phyloP scores from a whole-genome alignment of 2,888 invertebrate species.

The Eudemis profundana region DNA sequence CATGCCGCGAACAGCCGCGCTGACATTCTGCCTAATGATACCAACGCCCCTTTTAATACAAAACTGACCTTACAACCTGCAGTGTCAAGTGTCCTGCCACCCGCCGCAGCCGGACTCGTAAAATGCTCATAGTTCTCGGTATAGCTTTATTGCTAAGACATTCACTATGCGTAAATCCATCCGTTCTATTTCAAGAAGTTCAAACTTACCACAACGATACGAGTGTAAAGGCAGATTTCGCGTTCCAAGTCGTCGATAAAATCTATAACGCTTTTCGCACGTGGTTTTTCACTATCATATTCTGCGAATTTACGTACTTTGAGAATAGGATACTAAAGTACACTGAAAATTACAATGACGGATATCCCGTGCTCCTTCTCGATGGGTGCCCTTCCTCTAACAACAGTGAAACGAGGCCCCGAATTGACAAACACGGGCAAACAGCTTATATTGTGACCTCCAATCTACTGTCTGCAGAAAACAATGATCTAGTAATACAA shows the following conservation, averaged over 20 bases:
- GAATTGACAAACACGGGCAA: slow-evolving; percentile 71
- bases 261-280: slow-evolving; percentile 74
- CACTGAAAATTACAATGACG: slow-evolving; percentile 69
- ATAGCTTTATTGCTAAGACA: slow-evolving; percentile 52
- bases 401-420: slow-evolving; percentile 67
- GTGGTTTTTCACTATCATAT: slow-evolving; percentile 78
- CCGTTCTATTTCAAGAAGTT: slow-evolving; percentile 63
- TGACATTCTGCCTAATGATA: slow-evolving; percentile 71
- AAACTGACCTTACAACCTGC: slow-evolving; percentile 60
- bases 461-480: slow-evolving; percentile 62
- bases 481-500: slow-evolving; percentile 66
- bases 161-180: slow-evolving; percentile 50
- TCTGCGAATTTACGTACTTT: slow-evolving; percentile 79
- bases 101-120: slow-evolving; percentile 48
- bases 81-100: slow-evolving; percentile 57
- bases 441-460: slow-evolving; percentile 76
- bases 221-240: slow-evolving; percentile 64
- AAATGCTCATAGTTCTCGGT: slow-evolving; percentile 58
- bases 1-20: slow-evolving; percentile 64
- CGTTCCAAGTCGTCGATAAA: slow-evolving; percentile 70
- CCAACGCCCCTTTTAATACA: slow-evolving; percentile 55
- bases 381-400: slow-evolving; percentile 69
- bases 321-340: slow-evolving; percentile 77
- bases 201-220: slow-evolving; percentile 66
- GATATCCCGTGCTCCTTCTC: slow-evolving; percentile 75